Base-by-base conservation (phyloP, 2,888 invertebrate genomes). In the Charanyca ferruginea region DNA sequence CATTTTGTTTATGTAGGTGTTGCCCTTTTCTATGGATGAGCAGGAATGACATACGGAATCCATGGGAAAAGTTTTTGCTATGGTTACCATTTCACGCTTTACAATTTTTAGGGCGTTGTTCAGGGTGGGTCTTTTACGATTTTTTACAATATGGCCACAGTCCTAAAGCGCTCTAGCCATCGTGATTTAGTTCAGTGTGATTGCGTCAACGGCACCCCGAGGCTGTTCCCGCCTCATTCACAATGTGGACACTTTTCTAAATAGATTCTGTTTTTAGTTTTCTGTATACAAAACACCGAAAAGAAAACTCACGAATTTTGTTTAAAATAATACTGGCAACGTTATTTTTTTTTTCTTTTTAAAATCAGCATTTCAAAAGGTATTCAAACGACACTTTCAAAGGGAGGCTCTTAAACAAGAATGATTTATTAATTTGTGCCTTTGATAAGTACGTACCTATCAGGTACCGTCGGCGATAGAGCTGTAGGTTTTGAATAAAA, bases 151-250 rank as follows among this genome's bases (percentile, higher is more conserved):
- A n/a, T 41, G 20, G 6, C 18, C 2, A 1, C 23, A 20, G 23
- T 57, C 60, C 66, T 65, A 59, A 52, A 79, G 76, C 77, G 77
- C 62, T 67, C 78, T 66, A 73, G 59, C 44, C 44, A 48, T 73
- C 69, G 70, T 71, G 77, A 80, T 79, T 80, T 79, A 82, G 73
- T 73, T 68, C 80, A 66, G 64, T 65, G 65, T 73, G 80, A 80
- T 80, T 80, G 73, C 80, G 83, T 80, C 80, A 80, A 82, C 68
- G 70, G 35, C 59, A 52, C 68, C 82, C 73, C 9, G 71, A 61
- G 80, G 83, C 68, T 25, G 45, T 22, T 22, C 28, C 48, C 59
- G 28, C 22, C 42, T 66, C 66, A 59, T 80, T 81, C 69, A 79
- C 48, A 13, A 42, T 57, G 61, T 52, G 58, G 42, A 61, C 59